phyloP scores from a whole-genome alignment of 2,888 invertebrate species.

The Caenorhabditis virilis region DNA sequence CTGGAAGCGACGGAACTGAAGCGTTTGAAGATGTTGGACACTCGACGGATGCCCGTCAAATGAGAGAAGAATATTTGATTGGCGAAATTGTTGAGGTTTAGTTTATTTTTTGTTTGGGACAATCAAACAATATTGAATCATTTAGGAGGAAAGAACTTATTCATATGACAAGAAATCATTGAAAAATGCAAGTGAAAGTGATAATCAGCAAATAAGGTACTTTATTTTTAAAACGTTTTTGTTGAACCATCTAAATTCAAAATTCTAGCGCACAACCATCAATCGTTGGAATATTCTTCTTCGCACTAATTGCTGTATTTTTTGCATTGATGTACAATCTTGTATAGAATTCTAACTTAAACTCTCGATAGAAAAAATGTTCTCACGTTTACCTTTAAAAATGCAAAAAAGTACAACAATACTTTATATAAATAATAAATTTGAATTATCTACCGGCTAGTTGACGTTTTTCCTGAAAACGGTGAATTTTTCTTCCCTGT shows the following conservation, averaged over 20 bases:
- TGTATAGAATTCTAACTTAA: too few relatives aligned
- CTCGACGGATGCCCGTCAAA: conserved; percentile 66
- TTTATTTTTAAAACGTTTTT: too few relatives aligned
- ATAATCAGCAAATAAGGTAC: conserved; percentile 48
- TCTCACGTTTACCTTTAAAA: too few relatives aligned
- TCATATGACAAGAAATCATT: conserved; percentile 64
- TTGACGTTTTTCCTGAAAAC: too few relatives aligned
- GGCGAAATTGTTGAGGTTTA: conserved; percentile 59
- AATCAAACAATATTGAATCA: conserved; percentile 3
- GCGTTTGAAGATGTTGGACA: conserved; percentile 68
- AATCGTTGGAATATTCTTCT: conserved; percentile 31
- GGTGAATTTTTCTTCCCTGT: too few relatives aligned
- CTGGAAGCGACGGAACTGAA: conserved; percentile 67
- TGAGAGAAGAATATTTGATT: conserved; percentile 64
- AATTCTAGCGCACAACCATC: too few relatives aligned
- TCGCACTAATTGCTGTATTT: conserved; percentile 54
- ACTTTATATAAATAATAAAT: too few relatives aligned
- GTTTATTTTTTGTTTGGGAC: too few relatives aligned
- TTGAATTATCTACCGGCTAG: too few relatives aligned
- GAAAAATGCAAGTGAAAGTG: conserved; percentile 20
- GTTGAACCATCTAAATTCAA: too few relatives aligned
- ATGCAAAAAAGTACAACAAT: too few relatives aligned
- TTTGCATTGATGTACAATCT: conserved; percentile 60
- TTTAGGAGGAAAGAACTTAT: conserved; percentile 59
- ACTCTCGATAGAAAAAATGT: too few relatives aligned